Conservation (phyloP, 2,113 vertebrate species). For the Erpornis zantholeuca region DNA sequence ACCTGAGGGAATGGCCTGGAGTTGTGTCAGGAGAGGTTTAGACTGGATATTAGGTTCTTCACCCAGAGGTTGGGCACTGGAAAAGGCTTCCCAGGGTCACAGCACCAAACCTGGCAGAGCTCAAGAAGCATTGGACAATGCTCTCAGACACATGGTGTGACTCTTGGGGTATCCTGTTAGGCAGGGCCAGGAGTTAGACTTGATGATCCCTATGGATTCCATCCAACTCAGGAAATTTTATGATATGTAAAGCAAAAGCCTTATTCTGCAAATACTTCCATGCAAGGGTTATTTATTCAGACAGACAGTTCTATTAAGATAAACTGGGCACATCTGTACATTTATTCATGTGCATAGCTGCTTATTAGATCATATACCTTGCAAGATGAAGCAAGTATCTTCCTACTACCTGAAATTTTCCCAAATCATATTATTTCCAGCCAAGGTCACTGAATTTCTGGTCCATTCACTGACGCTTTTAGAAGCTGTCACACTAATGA, state of each 20-base stretch:
- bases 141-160: not conserved
- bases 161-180: not conserved
- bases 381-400: not conserved
- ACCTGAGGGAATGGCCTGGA: not conserved
- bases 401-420: not conserved
- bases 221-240: not conserved
- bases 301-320: not conserved
- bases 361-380: not conserved
- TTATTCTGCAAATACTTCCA: not conserved
- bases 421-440: not conserved
- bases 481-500: not conserved
- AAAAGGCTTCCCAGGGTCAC: not conserved
- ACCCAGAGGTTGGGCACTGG: not conserved
- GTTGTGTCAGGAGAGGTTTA: not conserved
- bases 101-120: not conserved
- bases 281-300: not conserved
- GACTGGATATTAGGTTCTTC: not conserved
- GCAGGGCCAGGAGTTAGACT: not conserved
- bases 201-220: not conserved
- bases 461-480: not conserved
- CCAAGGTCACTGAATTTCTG: not conserved
- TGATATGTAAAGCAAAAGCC: not conserved
- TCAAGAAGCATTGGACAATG: not conserved
- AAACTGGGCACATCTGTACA: not conserved
- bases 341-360: not conserved